Conservation (phyloP, 2,797 vertebrate genomes). For the Xyrichtys novacula region DNA sequence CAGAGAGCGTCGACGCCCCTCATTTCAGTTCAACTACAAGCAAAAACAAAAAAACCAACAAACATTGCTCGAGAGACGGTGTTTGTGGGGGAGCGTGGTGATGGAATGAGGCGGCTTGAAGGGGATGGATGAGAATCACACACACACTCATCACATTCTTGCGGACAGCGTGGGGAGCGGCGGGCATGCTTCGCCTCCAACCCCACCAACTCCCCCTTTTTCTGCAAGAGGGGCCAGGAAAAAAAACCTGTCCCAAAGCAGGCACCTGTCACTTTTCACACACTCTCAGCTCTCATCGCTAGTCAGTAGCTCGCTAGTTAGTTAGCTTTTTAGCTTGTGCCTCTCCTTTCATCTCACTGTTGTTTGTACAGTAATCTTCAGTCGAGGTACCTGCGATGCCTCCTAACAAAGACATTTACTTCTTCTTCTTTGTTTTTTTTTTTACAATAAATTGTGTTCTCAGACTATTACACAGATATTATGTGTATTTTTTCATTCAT, state of each 20-base stretch:
- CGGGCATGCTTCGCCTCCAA: constrained; percentile 61
- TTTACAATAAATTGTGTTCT: constrained; percentile 46
- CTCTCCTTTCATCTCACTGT: constrained; percentile 57
- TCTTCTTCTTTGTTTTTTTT: constrained; percentile 21
- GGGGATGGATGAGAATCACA: constrained; percentile 78
- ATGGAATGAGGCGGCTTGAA: constrained; percentile 79
- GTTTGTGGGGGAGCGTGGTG: constrained; percentile 77
- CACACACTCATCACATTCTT: constrained; percentile 80
- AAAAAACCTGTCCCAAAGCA: constrained; percentile 67
- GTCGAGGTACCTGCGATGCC: constrained; percentile 40
- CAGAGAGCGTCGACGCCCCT: constrained; percentile 82
- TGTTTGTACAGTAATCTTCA: constrained; percentile 41
- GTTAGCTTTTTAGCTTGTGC: constrained; percentile 58
- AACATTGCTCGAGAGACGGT: constrained; percentile 73
- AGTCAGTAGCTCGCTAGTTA: constrained; percentile 53
- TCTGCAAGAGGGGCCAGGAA: constrained; percentile 59
- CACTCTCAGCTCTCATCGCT: constrained; percentile 72
- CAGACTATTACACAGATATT: constrained; percentile 26
- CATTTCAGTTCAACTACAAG: constrained; percentile 87
- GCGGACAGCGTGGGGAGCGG: constrained; percentile 71
- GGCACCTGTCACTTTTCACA: constrained; percentile 73
- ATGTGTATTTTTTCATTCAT: constrained; percentile 44
- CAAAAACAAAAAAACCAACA: constrained; percentile 76
- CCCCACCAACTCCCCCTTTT: constrained; percentile 58
- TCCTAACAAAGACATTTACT: constrained; percentile 42